A percentile compares a stretch with the other conserved stretches of the same genome.
phyloP scores from a whole-genome alignment of 2,888 invertebrate species.

The Allophyes oxyacanthae region DNA sequence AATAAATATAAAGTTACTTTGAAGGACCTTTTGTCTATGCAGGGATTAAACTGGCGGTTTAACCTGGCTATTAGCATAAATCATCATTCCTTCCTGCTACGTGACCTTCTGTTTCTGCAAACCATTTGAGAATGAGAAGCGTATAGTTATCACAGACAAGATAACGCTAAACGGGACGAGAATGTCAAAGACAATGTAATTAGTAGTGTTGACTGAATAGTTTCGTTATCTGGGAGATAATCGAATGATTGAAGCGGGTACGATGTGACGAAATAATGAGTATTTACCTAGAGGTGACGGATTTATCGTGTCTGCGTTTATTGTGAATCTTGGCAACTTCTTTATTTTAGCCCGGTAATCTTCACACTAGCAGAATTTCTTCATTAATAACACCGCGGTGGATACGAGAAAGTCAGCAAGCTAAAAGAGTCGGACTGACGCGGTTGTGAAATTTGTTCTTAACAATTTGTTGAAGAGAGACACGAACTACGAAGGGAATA shows the following conservation, averaged over 20 bases:
- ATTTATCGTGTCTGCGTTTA: too few species aligned
- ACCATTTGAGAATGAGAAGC: neutral
- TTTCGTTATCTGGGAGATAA: conserved; percentile 8
- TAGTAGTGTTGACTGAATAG: conserved; percentile 12
- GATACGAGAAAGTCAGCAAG: too few species aligned
- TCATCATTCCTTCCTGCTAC: neutral
- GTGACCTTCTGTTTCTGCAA: neutral
- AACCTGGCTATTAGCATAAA: neutral
- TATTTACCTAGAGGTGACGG: too few species aligned
- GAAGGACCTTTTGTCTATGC: too few species aligned
- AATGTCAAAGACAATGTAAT: conserved; percentile 5
- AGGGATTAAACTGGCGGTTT: neutral
- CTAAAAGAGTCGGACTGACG: neutral
- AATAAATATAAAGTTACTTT: too few species aligned
- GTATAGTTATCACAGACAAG: too few species aligned
- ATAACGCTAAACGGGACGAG: too few species aligned
- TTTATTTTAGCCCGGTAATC: too few species aligned
- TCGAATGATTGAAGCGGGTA: conserved; percentile 1
- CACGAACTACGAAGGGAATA: too few species aligned
- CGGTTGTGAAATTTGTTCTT: neutral
- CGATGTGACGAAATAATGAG: neutral
- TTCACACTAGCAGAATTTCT: too few species aligned
- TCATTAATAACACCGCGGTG: too few species aligned
- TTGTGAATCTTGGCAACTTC: too few species aligned
- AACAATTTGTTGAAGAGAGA: neutral